Conservation (phyloP, 2,113 vertebrate genomes). For the Larimichthys polyactis region DNA sequence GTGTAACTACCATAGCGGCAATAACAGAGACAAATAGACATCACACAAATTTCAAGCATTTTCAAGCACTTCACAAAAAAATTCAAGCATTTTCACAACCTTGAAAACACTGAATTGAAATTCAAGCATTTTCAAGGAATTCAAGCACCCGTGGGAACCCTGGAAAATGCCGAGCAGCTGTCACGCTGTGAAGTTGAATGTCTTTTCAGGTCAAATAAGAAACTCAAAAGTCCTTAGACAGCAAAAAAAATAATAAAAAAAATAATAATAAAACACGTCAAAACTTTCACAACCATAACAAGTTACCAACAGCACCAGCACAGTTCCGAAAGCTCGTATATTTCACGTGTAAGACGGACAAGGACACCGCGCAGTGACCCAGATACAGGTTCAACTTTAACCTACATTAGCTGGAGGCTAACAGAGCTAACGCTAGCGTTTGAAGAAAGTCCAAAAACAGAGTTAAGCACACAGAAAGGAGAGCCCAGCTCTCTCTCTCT, state of each 20-base stretch:
- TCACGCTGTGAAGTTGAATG: not conserved
- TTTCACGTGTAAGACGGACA: not conserved
- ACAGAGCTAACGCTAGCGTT: not conserved
- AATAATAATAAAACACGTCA: too few species aligned
- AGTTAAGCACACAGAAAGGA: accelerated
- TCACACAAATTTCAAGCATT: too few species aligned
- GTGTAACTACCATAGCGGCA: too few species aligned
- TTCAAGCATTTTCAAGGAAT: too few species aligned
- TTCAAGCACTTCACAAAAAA: too few species aligned
- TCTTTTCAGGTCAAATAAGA: not conserved
- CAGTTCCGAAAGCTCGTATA: accelerated
- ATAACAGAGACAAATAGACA: too few species aligned
- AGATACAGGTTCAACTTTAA: constrained; percentile 67
- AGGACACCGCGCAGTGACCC: constrained; percentile 43
- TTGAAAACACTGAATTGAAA: too few species aligned
- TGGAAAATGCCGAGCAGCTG: constrained; percentile 17
- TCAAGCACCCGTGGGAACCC: too few species aligned
- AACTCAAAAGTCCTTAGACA: not conserved
- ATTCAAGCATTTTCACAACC: too few species aligned
- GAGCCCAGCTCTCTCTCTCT: not conserved
- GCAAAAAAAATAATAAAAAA: not conserved
- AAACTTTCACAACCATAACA: not conserved
- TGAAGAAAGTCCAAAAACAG: not conserved
- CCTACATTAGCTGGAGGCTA: constrained; percentile 75
- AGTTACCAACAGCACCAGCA: not conserved